Percentiles rank a stretch among this genome's conserved stretches.
phyloP scores from a whole-genome alignment of 2,797 vertebrate genomes.

The Aulostomus chinensis region DNA sequence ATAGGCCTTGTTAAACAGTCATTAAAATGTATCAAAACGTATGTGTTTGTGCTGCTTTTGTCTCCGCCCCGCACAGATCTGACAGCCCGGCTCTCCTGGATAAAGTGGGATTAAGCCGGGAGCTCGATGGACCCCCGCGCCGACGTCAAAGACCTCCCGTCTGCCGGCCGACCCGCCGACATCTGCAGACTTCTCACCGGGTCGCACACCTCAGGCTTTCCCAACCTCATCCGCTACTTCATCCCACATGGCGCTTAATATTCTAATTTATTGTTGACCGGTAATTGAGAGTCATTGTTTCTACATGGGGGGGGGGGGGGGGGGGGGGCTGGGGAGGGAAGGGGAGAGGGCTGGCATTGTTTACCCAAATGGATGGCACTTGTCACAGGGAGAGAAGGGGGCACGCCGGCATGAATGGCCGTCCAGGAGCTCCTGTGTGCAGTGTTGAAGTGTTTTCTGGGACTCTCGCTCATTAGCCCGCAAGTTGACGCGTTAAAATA shows the following conservation, averaged over 20 bases:
- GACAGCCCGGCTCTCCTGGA: slow-evolving; percentile 88
- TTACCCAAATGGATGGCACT: slow-evolving; percentile 65
- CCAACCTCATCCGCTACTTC: slow-evolving; percentile 37
- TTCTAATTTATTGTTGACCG: slow-evolving; percentile 74
- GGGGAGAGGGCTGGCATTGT: slow-evolving; percentile 43
- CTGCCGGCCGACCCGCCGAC: slow-evolving; percentile 32
- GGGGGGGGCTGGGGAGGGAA: slow-evolving; percentile 28
- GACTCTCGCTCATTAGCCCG: slow-evolving; percentile 45
- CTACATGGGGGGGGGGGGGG: slow-evolving; percentile 27
- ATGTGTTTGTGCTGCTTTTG: slow-evolving; percentile 70
- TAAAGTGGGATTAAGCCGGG: slow-evolving; percentile 88
- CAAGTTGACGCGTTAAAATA: slow-evolving; percentile 61
- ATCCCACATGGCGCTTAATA: slow-evolving; percentile 69
- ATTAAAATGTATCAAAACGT: slow-evolving; percentile 76
- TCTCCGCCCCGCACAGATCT: slow-evolving; percentile 77
- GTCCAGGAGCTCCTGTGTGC: slow-evolving; percentile 42
- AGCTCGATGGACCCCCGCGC: slow-evolving; percentile 35
- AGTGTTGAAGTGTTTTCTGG: slow-evolving; percentile 62
- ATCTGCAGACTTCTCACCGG: slow-evolving; percentile 81
- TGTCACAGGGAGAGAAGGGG: slow-evolving; percentile 37
- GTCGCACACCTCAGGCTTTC: slow-evolving; percentile 57
- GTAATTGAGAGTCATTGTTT: slow-evolving; percentile 73
- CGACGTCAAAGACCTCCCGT: slow-evolving; percentile 52
- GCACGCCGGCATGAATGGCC: slow-evolving; percentile 64
- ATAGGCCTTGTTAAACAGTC: slow-evolving; percentile 66